Evolutionary conservation across 2,888 invertebrate species (phyloP).

Genomic region (Nemotelus nigrinus): DNA sequence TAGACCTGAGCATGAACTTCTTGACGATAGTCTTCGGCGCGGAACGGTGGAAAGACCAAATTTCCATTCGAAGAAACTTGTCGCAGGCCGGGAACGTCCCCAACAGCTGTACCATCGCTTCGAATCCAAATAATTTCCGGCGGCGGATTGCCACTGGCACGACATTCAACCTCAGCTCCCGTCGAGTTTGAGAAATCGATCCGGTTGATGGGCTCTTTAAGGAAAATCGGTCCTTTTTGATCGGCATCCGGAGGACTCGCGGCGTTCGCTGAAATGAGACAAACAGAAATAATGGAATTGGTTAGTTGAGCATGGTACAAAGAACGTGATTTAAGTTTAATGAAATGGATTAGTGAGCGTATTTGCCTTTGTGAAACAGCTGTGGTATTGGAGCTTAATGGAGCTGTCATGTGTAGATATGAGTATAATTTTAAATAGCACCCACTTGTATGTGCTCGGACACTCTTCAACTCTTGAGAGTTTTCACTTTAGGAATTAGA

Average conservation of each 20-base stretch:
- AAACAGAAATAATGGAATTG: background rate
- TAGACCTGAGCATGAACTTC: conserved; percentile 95
- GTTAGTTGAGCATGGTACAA: too few species aligned
- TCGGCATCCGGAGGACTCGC: conserved; percentile 72
- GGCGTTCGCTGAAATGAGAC: conserved; percentile 52
- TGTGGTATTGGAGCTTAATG: too few species aligned
- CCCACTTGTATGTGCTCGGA: too few species aligned
- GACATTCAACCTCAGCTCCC: conserved; percentile 91
- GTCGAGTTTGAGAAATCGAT: conserved; percentile 95
- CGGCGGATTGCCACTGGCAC: conserved; percentile 88
- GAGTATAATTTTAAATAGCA: too few species aligned
- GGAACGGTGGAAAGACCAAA: conserved; percentile 92
- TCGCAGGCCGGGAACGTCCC: conserved; percentile 87
- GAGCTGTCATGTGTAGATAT: too few species aligned
- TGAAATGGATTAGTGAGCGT: too few species aligned
- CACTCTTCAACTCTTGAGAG: too few species aligned
- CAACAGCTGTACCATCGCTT: conserved; percentile 89
- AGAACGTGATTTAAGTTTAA: too few species aligned
- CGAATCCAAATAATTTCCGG: conserved; percentile 95
- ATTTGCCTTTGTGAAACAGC: too few species aligned
- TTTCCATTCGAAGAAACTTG: conserved; percentile 92
- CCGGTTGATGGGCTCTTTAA: conserved; percentile 90
- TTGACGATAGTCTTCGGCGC: conserved; percentile 91
- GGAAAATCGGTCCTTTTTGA: conserved; percentile 88
- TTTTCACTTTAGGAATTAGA: too few species aligned